Percentiles rank a stretch among this genome's conserved stretches.
Evolutionary conservation across 2,888 invertebrate genomes (phyloP).

Genomic region (Drosophila meridionalis): DNA sequence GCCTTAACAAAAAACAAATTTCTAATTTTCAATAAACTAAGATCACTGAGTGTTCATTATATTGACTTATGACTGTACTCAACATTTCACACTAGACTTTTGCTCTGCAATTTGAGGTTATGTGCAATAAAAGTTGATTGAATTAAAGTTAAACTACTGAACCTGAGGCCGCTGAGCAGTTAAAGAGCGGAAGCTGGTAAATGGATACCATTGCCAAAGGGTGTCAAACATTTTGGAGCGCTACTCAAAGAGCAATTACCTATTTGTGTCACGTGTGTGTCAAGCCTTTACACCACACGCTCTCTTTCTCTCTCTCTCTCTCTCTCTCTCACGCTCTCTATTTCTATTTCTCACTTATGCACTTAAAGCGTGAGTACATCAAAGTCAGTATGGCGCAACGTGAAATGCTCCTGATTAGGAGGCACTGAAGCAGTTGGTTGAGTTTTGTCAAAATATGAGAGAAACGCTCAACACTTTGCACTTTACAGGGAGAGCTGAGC

Average conservation of each 20-base stretch:
- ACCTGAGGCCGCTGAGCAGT: not conserved
- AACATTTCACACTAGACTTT: not conserved
- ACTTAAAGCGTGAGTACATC: conserved; percentile 61
- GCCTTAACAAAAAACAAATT: not conserved
- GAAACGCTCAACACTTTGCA: conserved; percentile 19
- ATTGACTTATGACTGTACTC: not conserved
- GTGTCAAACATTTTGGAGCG: not conserved
- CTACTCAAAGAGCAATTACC: conserved; percentile 73
- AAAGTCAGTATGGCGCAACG: conserved; percentile 45
- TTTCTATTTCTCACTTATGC: conserved; percentile 18
- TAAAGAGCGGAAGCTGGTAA: not conserved
- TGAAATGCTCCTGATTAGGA: conserved; percentile 52
- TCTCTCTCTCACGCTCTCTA: not conserved
- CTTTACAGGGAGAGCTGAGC: not conserved
- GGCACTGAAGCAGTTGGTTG: conserved; percentile 57
- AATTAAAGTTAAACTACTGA: conserved; percentile 16
- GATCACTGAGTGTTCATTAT: not conserved
- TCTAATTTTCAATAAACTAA: no score
- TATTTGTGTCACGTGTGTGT: conserved; percentile 79
- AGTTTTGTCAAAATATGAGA: conserved; percentile 62
- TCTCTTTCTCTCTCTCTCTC: not conserved
- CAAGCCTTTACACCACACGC: not conserved
- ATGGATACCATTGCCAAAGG: conserved; percentile 4
- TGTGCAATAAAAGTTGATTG: conserved; percentile 8
- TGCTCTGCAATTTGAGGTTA: not conserved